These are phyloP conservation scores for Siderastrea radians DNA, from an alignment of 92 coral and sea anemone species.

Conservation along the genomic window DNA sequence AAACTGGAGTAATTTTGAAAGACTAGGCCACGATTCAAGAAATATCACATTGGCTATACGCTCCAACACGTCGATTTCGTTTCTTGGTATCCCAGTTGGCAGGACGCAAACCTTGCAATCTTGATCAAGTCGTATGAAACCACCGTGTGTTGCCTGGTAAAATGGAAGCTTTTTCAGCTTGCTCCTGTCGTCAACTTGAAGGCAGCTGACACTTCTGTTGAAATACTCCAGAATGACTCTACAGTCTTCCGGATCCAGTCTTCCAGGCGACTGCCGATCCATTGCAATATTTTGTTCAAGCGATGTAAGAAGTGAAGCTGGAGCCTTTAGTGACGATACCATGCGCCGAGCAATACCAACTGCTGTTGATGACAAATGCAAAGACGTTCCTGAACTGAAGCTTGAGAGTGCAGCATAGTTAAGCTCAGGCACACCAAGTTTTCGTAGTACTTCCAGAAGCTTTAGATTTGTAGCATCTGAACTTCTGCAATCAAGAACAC, in stretches of 20 bases:
- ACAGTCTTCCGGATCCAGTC: background rate
- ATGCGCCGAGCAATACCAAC: slow-evolving; percentile 25
- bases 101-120: slow-evolving; percentile 33
- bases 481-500: slow-evolving; percentile 30
- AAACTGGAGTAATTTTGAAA: slow-evolving; percentile 34
- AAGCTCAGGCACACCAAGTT: slow-evolving; percentile 61
- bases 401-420: slow-evolving; percentile 3
- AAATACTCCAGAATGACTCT: slow-evolving; percentile 59
- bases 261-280: background rate
- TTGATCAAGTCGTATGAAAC: slow-evolving; percentile 3
- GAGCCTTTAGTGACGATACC: slow-evolving; percentile 62
- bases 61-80: slow-evolving; percentile 47
- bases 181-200: background rate
- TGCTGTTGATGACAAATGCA: background rate
- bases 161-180: slow-evolving; percentile 62
- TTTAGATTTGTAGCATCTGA: background rate
- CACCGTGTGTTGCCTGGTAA: slow-evolving; percentile 35
- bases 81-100: slow-evolving; percentile 40
- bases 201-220: background rate
- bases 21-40: background rate
- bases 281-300: slow-evolving; percentile 25
- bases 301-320: slow-evolving; percentile 45
- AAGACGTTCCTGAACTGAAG: background rate
- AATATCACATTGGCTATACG: slow-evolving; percentile 23
- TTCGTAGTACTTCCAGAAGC: slow-evolving; percentile 12